A percentile compares a stretch with the other conserved stretches of the same genome.
phyloP scores from a whole-genome alignment of 2,113 vertebrate species.

The Lepisosteus osseus region DNA sequence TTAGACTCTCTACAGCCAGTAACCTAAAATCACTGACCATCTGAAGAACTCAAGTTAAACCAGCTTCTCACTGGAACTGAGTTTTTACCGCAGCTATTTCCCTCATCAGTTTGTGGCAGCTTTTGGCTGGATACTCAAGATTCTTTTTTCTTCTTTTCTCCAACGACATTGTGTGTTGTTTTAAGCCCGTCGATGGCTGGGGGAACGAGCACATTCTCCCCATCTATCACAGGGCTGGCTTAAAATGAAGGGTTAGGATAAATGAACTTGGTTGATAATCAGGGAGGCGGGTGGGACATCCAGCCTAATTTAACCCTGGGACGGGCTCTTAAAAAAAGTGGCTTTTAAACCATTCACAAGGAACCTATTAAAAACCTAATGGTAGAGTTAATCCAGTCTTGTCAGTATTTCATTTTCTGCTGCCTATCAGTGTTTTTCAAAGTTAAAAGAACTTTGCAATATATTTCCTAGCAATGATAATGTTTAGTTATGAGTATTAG shows the following conservation, averaged over 20 bases:
- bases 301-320: neutral
- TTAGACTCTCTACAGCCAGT: conserved; percentile 20
- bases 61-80: conserved; percentile 30
- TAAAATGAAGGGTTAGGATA: conserved; percentile 18
- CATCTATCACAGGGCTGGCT: conserved; percentile 12
- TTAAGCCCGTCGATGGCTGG: conserved; percentile 32
- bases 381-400: conserved; percentile 26
- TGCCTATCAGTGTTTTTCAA: no score
- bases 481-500: no score
- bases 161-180: conserved; percentile 38
- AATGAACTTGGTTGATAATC: conserved; percentile 19
- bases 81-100: conserved; percentile 39
- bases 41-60: conserved; percentile 27
- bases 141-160: conserved; percentile 15
- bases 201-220: conserved; percentile 20
- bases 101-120: conserved; percentile 42
- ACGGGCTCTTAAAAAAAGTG: neutral
- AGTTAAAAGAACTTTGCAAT: no score
- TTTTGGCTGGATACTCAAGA: conserved; percentile 25
- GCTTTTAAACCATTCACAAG: conserved; percentile 39
- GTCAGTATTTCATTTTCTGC: neutral
- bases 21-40: conserved; percentile 34
- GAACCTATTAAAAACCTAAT: conserved; percentile 37
- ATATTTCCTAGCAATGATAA: no score
- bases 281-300: neutral